Conservation (phyloP, 2,113 vertebrate genomes). For the Illadopsis cleaveri region DNA sequence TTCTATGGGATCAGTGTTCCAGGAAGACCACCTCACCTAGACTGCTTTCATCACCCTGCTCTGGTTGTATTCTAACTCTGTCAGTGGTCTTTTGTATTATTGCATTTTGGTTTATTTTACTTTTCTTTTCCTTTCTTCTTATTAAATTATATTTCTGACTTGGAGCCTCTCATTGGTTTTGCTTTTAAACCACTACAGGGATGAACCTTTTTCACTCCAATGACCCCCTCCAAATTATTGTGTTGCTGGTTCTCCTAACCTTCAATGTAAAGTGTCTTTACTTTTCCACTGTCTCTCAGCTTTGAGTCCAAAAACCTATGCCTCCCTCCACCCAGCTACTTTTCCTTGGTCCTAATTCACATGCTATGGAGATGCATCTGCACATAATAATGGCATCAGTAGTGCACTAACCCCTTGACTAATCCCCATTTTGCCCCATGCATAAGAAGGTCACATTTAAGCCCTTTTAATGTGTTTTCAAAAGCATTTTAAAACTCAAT, state of each 20-base stretch:
- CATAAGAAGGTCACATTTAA: not conserved
- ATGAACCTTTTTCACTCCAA: not conserved
- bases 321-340: not conserved
- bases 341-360: not conserved
- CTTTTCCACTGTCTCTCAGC: not conserved
- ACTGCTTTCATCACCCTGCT: no score
- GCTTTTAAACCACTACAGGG: no score
- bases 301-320: not conserved
- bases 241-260: not conserved
- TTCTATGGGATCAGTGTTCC: no score
- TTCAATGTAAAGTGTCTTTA: not conserved
- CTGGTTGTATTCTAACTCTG: no score
- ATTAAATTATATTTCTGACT: no score
- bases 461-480: not conserved
- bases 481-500: not conserved
- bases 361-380: not conserved
- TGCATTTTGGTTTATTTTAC: no score
- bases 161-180: no score
- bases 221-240: not conserved
- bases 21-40: no score
- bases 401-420: not conserved
- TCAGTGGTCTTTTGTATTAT: no score
- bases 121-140: no score
- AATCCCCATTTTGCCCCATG: not conserved
- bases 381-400: not conserved